Conservation (phyloP, 1,140 invertebrate genomes). For the Drosophila ficusphila region DNA sequence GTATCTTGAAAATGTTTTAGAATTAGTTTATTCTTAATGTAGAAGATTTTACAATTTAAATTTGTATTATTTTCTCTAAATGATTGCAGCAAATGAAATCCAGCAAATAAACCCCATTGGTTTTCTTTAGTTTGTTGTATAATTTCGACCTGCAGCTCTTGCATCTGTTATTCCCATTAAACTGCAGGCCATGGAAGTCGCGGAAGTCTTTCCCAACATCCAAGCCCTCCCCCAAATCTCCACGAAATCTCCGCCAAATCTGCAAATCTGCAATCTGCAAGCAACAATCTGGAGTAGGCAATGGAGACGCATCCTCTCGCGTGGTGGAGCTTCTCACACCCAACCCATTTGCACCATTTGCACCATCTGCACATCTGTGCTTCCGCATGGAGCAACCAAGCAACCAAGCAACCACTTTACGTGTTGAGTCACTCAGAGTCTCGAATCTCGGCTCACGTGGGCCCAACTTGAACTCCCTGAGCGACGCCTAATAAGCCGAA, state of each 20-base stretch:
- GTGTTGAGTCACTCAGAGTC: constrained; percentile 20
- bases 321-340: constrained; percentile 8
- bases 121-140: too few relatives aligned
- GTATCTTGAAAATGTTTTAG: too few relatives aligned
- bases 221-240: background rate
- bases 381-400: constrained; percentile 31
- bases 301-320: constrained; percentile 8
- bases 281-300: background rate
- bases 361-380: constrained; percentile 12
- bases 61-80: too few relatives aligned
- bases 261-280: background rate
- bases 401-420: constrained; percentile 5
- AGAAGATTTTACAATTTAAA: too few relatives aligned
- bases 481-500: constrained; percentile 17
- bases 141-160: background rate
- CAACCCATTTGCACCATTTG: too few relatives aligned
- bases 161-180: background rate
- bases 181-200: constrained; percentile 8
- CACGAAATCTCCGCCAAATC: background rate
- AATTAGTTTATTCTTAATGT: too few relatives aligned
- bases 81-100: too few relatives aligned
- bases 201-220: constrained; percentile 21
- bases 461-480: constrained; percentile 46
- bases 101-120: too few relatives aligned
- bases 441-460: constrained; percentile 11